Evolutionary conservation across 2,888 invertebrate genomes (phyloP), one percentile per base, ranked within the genome.

Genomic region (Drosophila formosana): DNA sequence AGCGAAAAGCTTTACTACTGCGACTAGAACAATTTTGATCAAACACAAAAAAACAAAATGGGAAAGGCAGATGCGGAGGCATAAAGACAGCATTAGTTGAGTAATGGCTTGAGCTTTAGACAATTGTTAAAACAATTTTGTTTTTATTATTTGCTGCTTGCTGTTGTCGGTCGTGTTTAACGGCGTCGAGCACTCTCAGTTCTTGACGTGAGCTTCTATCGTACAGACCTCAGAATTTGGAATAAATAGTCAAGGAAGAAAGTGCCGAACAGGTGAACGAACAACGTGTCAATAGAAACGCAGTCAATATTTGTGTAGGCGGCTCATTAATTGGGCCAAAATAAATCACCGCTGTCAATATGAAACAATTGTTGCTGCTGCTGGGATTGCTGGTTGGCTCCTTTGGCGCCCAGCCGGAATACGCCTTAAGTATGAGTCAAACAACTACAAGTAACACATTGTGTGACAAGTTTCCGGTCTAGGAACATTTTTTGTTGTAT

Each of bases 261-360:
- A 55, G 34, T 52, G 43, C 26, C 4, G 11, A 7, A n/a, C 50
- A 26, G 18, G 39, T 51, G 13, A 37, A 37, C 37, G 13, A n/a
- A 37, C 37, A 51, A 68, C 53, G 65, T 69, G 77, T 73, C 63
- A 72, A 65, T 41, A 57, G 23, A 4, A 9, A 30, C 5, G 5
- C n/a, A 30, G 68, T 86, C 73, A 82, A 83, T 84, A 82, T 82
- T 84, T 84, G 66, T 7, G n/a, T 26, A 72, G 66, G 69, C 58
- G 32, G 58, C 73, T 66, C 62, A 66, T 80, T 78, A 83, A 41
- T 26, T 58, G 11, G 55, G 25, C 43, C 66, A 52, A 46, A 66
- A 63, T 28, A 51, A 52, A 80, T 60, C 60, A 11, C 11, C 13
- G n/a, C 37, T 5, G 3, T 11, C 26, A 66, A 30, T 5, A 82